phyloP scores from a whole-genome alignment of 2,113 vertebrate genomes.

The Albula goreensis region DNA sequence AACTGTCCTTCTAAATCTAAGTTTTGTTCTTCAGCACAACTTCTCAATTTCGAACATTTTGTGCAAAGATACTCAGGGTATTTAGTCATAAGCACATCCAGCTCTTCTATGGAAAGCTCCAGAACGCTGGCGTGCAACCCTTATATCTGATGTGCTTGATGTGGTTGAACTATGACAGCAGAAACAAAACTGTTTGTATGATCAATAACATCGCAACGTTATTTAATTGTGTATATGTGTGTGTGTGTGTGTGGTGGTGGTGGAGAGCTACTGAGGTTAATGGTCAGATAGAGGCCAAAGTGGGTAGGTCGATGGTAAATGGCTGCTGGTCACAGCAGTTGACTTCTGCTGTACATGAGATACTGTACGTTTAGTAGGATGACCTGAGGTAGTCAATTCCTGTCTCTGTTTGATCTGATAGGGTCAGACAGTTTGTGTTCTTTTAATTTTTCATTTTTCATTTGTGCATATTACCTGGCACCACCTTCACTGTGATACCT shows the following conservation, averaged over 20 bases:
- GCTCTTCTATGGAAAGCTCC: too few relatives aligned
- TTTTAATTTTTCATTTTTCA: background rate
- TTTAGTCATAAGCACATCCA: too few relatives aligned
- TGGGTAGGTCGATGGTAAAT: background rate
- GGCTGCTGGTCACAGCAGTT: background rate
- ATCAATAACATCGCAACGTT: too few relatives aligned
- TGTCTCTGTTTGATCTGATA: background rate
- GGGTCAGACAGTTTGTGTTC: background rate
- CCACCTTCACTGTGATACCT: background rate
- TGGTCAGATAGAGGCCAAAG: background rate
- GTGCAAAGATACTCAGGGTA: too few relatives aligned
- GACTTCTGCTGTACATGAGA: background rate
- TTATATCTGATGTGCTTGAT: too few relatives aligned
- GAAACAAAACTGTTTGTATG: background rate
- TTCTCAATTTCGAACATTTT: too few relatives aligned
- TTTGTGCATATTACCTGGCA: background rate
- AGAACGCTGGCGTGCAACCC: too few relatives aligned
- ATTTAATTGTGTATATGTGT: too few relatives aligned
- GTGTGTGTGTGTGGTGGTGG: background rate
- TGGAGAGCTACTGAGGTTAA: background rate
- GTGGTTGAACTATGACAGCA: background rate
- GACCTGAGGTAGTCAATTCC: background rate
- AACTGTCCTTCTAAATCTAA: too few relatives aligned
- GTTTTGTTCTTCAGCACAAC: too few relatives aligned
- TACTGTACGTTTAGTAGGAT: background rate